These are phyloP conservation scores for Entomyzon cyanotis DNA, from an alignment of 2,113 vertebrate species.

Conservation along the genomic window DNA sequence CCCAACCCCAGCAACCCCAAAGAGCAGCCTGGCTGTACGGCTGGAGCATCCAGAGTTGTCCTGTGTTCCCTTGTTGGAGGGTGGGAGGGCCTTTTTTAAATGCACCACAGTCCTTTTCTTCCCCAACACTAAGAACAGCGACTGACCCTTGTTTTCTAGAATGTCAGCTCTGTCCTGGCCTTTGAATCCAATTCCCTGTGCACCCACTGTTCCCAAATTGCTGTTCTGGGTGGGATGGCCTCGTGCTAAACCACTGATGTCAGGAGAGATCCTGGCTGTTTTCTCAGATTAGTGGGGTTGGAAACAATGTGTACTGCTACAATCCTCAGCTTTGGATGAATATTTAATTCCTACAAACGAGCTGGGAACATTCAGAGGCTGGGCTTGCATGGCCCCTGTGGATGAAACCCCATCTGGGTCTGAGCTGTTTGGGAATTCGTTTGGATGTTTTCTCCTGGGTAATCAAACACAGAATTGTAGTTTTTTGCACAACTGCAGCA, in stretches of 20 bases:
- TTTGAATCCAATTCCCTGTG: background rate
- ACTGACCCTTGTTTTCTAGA: background rate
- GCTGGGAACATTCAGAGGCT: background rate
- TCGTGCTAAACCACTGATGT: background rate
- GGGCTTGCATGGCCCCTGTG: background rate
- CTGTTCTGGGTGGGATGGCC: background rate
- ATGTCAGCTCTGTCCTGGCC: background rate
- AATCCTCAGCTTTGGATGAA: background rate
- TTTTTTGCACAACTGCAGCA: conserved; percentile 27
- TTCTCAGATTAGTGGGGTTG: background rate
- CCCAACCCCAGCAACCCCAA: conserved; percentile 28
- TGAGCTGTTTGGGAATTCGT: conserved; percentile 11
- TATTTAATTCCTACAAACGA: background rate
- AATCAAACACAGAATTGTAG: background rate
- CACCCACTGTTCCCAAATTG: background rate
- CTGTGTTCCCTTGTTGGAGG: background rate
- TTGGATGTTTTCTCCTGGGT: background rate
- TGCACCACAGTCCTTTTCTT: background rate
- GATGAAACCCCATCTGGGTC: background rate
- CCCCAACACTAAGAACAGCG: conserved; percentile 15
- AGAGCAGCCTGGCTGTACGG: background rate
- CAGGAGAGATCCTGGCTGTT: background rate
- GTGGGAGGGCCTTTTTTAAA: background rate
- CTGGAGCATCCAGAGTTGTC: background rate
- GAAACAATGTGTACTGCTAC: background rate